phyloP scores from a whole-genome alignment of 2,797 vertebrate genomes.

The Xenops minutus region DNA sequence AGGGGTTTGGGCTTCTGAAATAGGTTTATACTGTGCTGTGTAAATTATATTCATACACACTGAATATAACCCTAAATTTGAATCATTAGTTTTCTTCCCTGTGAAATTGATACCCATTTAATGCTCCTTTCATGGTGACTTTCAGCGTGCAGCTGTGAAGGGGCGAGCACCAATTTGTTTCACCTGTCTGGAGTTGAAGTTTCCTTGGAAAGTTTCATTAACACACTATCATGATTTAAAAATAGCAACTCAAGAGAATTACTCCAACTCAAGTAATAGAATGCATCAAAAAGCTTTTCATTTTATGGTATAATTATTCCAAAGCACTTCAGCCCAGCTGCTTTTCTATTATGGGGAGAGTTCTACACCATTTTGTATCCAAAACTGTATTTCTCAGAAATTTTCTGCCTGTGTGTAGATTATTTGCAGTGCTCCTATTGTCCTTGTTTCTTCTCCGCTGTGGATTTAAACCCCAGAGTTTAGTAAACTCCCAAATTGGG shows the following conservation, averaged over 20 bases:
- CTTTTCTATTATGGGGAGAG: neutral
- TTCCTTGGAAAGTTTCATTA: conserved; percentile 29
- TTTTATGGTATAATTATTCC: neutral
- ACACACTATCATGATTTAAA: neutral
- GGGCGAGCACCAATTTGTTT: neutral
- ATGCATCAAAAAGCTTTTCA: neutral
- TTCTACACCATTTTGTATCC: neutral
- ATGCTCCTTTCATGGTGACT: neutral
- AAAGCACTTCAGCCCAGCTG: neutral
- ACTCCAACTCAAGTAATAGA: neutral
- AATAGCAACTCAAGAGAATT: conserved; percentile 12
- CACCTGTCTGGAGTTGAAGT: neutral
- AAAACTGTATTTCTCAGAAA: neutral
- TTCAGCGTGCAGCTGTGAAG: neutral
- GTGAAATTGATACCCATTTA: neutral
- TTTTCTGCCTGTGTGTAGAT: neutral
- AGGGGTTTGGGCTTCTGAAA: neutral
- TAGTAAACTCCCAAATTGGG: neutral
- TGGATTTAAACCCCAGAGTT: neutral
- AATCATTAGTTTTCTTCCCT: neutral
- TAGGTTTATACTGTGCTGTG: neutral
- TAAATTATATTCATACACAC: neutral
- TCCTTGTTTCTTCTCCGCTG: neutral
- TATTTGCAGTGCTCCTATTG: neutral
- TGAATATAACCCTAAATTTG: neutral